Evolutionary conservation across 64 coral and sea anemone genomes (phyloP), one percentile per base, ranked within the genome.

Genomic region (Dendrophyllia cribrosa): DNA sequence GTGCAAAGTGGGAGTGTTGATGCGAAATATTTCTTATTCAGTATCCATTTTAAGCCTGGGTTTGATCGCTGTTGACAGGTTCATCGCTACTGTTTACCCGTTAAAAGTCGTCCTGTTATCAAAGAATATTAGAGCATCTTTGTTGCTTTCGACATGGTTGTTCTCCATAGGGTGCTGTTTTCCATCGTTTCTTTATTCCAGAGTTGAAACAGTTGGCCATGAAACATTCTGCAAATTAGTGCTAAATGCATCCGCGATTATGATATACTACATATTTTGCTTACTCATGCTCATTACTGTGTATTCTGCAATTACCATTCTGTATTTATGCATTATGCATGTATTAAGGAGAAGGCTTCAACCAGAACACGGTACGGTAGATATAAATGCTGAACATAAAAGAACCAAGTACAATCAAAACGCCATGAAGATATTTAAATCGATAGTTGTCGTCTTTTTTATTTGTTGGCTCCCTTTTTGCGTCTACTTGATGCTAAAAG

Each of bases 61-160:
- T 14, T 10, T 82, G 78, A 82, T 82, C 34, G 44, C 78, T 64
- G 17, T 65, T 2, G 78, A 82, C 34, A 82, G 78, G 44, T 82
- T 82, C 15, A 48, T 82, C 43, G 78, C 34, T 21, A 65, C 43
- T 45, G 59, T 64, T 4, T 82, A 43, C 14, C 78, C 78, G 12
- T 82, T 82, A 16, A 82, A 82, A 64, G 25, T 14, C 7, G 9
- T 25, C 2, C 3, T 82, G 26, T 15, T 82, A 0, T 8, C 58
- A n/a, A 9, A 56, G 9, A 82, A 82, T 9, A 7, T 82, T 6
- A 63, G 78, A 4, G 15, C 25, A 12, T 5, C 34, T 48, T n/a
- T 82, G 7, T 3, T 82, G 25, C 17, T 45, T 12, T 25, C 5
- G n/a, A 64, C 78, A 21, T 82, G 78, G 78, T 9, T 47, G 15